A percentile compares a stretch with the other conserved stretches of the same genome.
Conservation (phyloP, 2,113 vertebrate genomes). For the Promerops cafer region DNA sequence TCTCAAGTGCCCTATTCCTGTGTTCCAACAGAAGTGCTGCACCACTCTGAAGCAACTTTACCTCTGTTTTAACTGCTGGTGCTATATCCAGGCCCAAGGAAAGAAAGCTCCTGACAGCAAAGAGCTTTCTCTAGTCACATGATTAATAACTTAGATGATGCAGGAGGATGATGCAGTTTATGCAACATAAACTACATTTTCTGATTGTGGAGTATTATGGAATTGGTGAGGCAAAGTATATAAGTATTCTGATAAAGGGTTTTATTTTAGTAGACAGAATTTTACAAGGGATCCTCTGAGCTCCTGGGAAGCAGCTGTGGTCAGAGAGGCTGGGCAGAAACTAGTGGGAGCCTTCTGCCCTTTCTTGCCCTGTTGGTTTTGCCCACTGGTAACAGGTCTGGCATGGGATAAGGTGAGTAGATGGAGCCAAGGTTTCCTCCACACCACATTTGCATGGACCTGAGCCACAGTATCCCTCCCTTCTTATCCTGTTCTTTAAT, state of each 20-base stretch:
- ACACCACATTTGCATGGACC: neutral
- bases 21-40: neutral
- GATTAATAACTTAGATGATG: neutral
- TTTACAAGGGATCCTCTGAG: neutral
- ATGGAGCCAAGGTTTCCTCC: neutral
- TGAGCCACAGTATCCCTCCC: neutral
- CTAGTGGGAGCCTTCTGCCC: neutral
- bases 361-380: neutral
- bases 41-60: neutral
- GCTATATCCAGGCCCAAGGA: neutral
- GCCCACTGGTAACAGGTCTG: neutral
- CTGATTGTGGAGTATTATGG: neutral
- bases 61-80: neutral
- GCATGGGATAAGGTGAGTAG: neutral
- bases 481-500: neutral
- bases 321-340: neutral
- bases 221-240: neutral
- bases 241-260: neutral
- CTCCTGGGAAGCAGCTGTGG: neutral
- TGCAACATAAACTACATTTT: neutral
- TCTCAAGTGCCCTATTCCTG: neutral
- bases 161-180: no score
- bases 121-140: neutral
- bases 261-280: neutral
- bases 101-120: neutral